Base-by-base conservation (phyloP, 2,797 vertebrate genomes). In the Furcifer pardalis region DNA sequence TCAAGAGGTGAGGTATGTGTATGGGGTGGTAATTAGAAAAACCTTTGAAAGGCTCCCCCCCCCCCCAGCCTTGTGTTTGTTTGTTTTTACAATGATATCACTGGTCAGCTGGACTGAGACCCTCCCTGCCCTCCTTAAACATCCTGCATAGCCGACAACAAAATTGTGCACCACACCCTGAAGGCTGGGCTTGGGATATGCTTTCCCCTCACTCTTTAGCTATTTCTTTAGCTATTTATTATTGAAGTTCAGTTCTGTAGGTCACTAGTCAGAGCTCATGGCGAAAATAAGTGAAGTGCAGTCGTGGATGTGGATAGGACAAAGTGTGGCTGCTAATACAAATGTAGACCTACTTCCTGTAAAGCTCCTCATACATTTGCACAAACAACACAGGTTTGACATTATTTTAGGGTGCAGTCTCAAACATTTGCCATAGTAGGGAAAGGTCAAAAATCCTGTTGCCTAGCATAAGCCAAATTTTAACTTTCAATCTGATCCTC, bases 81-180 rank as follows among this genome's bases (percentile, higher is more conserved):
- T 96, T 96, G 91, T 95, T 95, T 96, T 95, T 90, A 76, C 91
- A 93, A 88, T 2, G 86, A 75, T 92, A 92, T 95, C 90, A 89
- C 46, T 86, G 82, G 66, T 89, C 84, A 83, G 84, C 84, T 88
- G 12, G 65, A 87, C 25, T 3, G 17, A 65, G 89, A 91, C 79
- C 66, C 83, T 90, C 87, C 66, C 83, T 90, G 87, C 90, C 79
- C 44, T 83, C 69, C 88, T 59, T 85, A 90, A 91, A 93, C 89
- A 89, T 90, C 72, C 92, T 95, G 93, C 87, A 89, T 85, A 87
- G 77, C 66, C 60, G 72, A 92, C 73, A 82, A 94, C 74, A 77
- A 77, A 81, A 79, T 59, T 71, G 46, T 1, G 8, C 40, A 59
- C 77, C 1, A 68, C 81, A 77, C 82, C 44, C 72, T 77, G 52